These are phyloP conservation scores for Phaenicophaeus curvirostris DNA, from an alignment of 2,797 vertebrate genomes.

Conservation along the genomic window DNA sequence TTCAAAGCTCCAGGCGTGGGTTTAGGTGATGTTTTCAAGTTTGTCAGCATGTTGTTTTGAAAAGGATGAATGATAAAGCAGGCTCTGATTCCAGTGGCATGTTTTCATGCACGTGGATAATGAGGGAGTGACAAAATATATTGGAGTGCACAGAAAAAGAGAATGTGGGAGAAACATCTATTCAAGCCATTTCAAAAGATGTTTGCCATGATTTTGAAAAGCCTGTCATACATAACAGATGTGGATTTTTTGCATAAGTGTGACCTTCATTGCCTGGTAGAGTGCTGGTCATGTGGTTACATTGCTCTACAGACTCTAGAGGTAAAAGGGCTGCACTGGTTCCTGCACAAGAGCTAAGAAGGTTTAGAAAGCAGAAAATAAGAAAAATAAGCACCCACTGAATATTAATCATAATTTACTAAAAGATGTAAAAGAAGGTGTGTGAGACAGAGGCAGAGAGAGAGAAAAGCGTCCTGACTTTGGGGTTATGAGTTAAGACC, in stretches of 20 bases:
- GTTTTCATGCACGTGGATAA: not conserved
- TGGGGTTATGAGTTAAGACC: not conserved
- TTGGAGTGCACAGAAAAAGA: not conserved
- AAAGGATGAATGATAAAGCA: not conserved
- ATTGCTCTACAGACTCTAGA: accelerated
- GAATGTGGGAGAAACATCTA: not conserved
- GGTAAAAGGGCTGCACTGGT: not conserved
- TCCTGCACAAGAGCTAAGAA: not conserved
- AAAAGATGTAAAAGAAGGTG: not conserved
- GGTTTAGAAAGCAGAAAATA: not conserved
- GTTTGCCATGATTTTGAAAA: not conserved
- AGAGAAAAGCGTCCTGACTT: not conserved
- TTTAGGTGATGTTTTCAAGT: not conserved
- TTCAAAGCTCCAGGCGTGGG: not conserved
- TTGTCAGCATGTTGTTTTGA: not conserved
- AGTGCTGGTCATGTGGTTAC: not conserved
- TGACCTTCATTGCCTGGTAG: not conserved
- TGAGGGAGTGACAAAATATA: not conserved
- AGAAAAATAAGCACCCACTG: not conserved
- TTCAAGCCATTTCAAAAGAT: not conserved
- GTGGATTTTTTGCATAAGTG: not conserved
- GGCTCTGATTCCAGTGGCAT: not conserved
- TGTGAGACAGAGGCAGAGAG: not conserved
- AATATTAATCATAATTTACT: not conserved
- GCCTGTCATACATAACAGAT: not conserved